Evolutionary conservation across 1,140 invertebrate species (phyloP).

Genomic region (Papilio polytes): DNA sequence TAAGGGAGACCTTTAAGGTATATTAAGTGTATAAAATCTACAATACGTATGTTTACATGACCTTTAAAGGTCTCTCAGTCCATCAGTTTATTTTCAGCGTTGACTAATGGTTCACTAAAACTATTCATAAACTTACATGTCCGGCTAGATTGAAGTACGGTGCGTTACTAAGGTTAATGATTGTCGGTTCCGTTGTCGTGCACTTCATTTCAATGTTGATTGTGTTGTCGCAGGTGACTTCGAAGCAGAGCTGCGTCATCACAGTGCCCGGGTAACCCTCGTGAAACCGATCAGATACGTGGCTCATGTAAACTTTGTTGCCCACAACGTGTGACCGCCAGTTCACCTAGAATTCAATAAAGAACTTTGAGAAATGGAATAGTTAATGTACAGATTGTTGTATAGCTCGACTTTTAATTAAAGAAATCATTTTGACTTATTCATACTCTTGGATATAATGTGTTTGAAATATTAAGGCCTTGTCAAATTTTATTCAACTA

Average conservation of each 20-base stretch:
- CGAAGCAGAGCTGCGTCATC: constrained; percentile 87
- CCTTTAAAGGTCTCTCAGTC: too few species aligned
- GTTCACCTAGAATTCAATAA: constrained; percentile 66
- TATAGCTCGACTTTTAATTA: not conserved
- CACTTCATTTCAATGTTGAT: constrained; percentile 91
- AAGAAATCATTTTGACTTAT: too few species aligned
- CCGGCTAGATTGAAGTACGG: constrained; percentile 97
- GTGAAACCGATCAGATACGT: constrained; percentile 91
- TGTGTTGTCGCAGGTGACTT: constrained; percentile 89
- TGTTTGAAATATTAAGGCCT: too few species aligned
- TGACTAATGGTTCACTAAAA: not conserved
- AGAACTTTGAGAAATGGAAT: not conserved
- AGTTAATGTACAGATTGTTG: not conserved
- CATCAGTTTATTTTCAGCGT: too few species aligned
- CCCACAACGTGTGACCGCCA: constrained; percentile 85
- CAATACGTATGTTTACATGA: too few species aligned
- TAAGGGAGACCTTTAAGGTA: too few species aligned
- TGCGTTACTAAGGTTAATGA: constrained; percentile 96
- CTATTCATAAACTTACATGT: constrained; percentile 82
- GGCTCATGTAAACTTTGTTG: constrained; percentile 86
- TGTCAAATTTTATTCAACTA: too few species aligned
- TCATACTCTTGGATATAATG: too few species aligned
- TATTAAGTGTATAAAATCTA: too few species aligned
- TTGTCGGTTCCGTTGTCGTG: constrained; percentile 90
- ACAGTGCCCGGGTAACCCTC: constrained; percentile 95